Conservation (phyloP, 2,113 vertebrate species). For the Apodemus speciosus region DNA sequence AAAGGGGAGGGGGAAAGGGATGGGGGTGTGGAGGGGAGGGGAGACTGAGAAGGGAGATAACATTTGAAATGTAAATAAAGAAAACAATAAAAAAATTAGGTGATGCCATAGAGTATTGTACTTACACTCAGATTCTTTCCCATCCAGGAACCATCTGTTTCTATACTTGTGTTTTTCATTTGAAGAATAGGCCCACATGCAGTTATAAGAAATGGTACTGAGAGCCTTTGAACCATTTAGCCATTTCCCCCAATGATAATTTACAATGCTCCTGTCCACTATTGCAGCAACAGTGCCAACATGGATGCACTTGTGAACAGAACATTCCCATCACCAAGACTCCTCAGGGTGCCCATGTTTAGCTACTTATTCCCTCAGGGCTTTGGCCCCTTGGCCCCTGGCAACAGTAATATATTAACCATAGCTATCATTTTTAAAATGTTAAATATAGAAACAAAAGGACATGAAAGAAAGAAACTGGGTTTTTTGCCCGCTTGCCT, state of each 20-base stretch:
- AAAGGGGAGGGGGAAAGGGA: too few relatives aligned
- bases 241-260: neutral
- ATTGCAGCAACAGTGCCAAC: neutral
- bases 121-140: slow-evolving; percentile 30
- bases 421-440: neutral
- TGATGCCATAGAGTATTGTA: slow-evolving; percentile 32
- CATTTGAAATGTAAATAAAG: too few relatives aligned
- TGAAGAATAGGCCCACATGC: neutral
- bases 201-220: neutral
- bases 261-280: neutral
- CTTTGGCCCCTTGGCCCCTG: neutral
- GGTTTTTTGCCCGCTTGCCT: neutral
- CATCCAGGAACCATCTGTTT: neutral
- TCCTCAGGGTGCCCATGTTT: neutral
- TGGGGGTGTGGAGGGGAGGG: too few relatives aligned
- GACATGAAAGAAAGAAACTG: neutral
- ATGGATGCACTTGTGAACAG: neutral
- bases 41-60: too few relatives aligned
- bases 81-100: neutral
- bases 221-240: neutral
- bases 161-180: neutral
- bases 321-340: neutral
- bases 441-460: neutral
- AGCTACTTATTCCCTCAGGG: neutral
- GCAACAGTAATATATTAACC: neutral